Base-by-base conservation (phyloP, 1,140 invertebrate genomes). In the Drosophila simulans region DNA sequence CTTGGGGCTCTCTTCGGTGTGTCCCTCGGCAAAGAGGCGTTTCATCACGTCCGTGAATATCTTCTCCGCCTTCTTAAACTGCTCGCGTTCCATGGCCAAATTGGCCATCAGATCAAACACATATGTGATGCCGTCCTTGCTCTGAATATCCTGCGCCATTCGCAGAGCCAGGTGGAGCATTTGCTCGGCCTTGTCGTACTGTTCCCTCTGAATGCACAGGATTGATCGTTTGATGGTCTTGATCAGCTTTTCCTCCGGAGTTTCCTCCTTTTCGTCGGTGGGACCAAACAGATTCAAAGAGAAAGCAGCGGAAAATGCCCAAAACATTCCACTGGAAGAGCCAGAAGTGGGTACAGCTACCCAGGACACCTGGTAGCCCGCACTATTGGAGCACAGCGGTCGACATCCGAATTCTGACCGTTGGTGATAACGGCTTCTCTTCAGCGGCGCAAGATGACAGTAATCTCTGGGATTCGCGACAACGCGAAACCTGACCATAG, bases 81-180 rank as follows among this genome's bases (percentile, higher is more conserved):
- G 94, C 46, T 95, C 94, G 51, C 93, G 93, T 79, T 96, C 94
- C 84, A 97, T 95, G 13, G 97, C 97, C 48, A 98, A 93, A 93
- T 98, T 98, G 5, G 97, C 98, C 95, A 99, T 95, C 5, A 97
- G 83, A 93, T 98, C 97, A 91, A 96, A 98, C 60, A 98, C 95
- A 81, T 98, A 98, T 8, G 96, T 96, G 51, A 97, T 93, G 4
- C 95, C 97, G 75, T 96, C 93, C 70, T 95, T 89, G 92, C 97
- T 95, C 52, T 95, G 93, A 42, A 96, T 93, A 80, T 97, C 95
- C 91, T 98, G 96, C 7, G 97, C 97, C 90, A 97, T 94, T 51
- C 95, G 95, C 48, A 98, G 93, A 1, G 97, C 97, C 31, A 97
- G 85, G 92, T 97, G 96, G 27, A 98, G 93, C 91, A 97, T 94